Evolutionary conservation across 2,888 invertebrate genomes (phyloP), one percentile per base, ranked within the genome.

Genomic region (Halictus quadricinctus): DNA sequence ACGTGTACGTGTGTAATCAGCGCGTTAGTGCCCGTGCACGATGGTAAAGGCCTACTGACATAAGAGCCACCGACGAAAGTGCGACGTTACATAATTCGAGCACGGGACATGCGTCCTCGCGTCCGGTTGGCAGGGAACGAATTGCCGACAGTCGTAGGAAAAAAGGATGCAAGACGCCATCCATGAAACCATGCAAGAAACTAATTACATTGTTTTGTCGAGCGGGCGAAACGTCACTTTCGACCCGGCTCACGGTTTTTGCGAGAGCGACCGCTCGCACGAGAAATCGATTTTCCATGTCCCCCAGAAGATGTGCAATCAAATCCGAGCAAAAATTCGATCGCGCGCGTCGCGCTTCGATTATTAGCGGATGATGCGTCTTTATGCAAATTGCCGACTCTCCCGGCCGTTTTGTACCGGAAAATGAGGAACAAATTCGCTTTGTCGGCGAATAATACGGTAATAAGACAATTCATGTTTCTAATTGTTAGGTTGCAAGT

Each of bases 41-140:
- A 76, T 72, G 80, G 76, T 72, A 74, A 69, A 82, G 64, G 81
- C 80, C 36, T 75, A 86, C 81, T 48, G 88, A 86, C 89, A 91
- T 89, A 90, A 91, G 92, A 90, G 92, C 89, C 91, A 91, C 91
- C 92, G 88, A 93, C 92, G 92, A 93, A 93, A 93, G 92, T 92
- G 89, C 86, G 87, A 75, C 84, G 90, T 93, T 93, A 92, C 90
- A 86, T 92, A 92, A 92, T 91, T 91, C 91, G 90, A 88, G 91
- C 91, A 90, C 91, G 91, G 91, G 91, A 92, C 90, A 88, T 89
- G 91, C 91, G 90, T 91, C 90, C 90, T 89, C 87, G 89, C 81
- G 84, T 84, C 78, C 85, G 85, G 60, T 85, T 83, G 86, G 81
- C 66, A 86, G 82, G 78, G 73, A 87, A 86, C 86, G 83, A 89